phyloP scores from a whole-genome alignment of 1,140 invertebrate species.

The Neodiprion lecontei region DNA sequence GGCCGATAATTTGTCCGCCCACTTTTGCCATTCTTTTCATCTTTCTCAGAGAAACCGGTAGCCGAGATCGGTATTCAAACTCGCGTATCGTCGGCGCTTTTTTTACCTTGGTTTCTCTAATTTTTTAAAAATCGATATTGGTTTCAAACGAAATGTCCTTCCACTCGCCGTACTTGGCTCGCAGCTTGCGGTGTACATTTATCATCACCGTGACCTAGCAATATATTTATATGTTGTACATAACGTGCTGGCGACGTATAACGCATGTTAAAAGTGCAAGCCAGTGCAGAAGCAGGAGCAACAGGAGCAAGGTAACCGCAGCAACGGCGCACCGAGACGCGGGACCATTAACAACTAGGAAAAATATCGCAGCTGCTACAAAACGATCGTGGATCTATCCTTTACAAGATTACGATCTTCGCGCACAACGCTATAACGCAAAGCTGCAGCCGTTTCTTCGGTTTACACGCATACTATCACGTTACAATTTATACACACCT shows the following conservation, averaged over 20 bases:
- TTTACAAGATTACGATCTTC: background rate
- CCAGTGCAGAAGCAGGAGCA: background rate
- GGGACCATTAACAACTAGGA: conserved; percentile 29
- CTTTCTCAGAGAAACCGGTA: conserved; percentile 2
- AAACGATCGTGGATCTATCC: background rate
- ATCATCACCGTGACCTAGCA: too few species aligned
- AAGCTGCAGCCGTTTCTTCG: background rate
- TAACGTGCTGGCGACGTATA: too few species aligned
- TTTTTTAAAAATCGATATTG: too few species aligned
- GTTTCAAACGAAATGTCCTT: too few species aligned
- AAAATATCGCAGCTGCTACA: conserved; percentile 45
- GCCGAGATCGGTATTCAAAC: background rate
- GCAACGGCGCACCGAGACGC: background rate
- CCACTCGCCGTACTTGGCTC: too few species aligned
- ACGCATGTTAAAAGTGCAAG: background rate
- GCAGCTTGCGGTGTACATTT: too few species aligned
- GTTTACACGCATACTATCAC: too few species aligned
- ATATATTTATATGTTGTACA: too few species aligned
- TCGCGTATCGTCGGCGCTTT: too few species aligned
- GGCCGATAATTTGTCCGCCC: conserved; percentile 45
- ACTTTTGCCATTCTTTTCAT: background rate
- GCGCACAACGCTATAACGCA: background rate
- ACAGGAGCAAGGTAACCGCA: too few species aligned
- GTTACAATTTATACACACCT: too few species aligned
- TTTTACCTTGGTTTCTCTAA: too few species aligned